Evolutionary conservation across 2,797 vertebrate genomes (phyloP).

Genomic region (Simalia tracyae): DNA sequence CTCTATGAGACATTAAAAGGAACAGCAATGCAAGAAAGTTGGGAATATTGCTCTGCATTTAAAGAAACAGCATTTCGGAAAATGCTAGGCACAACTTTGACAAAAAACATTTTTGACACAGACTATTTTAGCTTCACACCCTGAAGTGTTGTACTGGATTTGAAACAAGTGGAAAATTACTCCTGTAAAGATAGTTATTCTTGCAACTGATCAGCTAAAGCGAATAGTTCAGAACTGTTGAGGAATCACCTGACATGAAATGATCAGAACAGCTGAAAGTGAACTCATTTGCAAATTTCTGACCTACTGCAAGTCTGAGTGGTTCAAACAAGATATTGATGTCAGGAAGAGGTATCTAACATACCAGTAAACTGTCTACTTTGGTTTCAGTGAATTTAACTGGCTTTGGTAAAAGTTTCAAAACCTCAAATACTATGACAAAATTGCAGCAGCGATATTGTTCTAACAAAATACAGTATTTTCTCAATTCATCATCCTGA

Average conservation of each 20-base stretch:
- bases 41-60: slow-evolving; percentile 66
- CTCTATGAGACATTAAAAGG: slow-evolving; percentile 57
- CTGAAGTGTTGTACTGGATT: neutral
- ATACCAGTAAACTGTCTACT: neutral
- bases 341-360: neutral
- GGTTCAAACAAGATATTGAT: neutral
- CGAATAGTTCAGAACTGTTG: neutral
- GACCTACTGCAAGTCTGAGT: neutral
- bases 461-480: slow-evolving; percentile 9
- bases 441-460: neutral
- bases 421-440: neutral
- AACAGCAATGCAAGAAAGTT: slow-evolving; percentile 47
- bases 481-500: slow-evolving; percentile 22
- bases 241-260: neutral
- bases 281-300: neutral
- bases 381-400: slow-evolving; percentile 13
- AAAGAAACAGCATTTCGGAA: slow-evolving; percentile 58
- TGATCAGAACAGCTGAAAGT: neutral
- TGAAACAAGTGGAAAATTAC: slow-evolving; percentile 1
- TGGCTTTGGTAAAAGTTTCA: neutral
- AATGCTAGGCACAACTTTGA: slow-evolving; percentile 53
- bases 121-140: slow-evolving; percentile 29
- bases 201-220: neutral
- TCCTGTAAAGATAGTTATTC: neutral
- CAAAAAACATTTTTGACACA: slow-evolving; percentile 38